A percentile compares a stretch with the other conserved stretches of the same genome.
Evolutionary conservation across 2,113 vertebrate species (phyloP).

Genomic region (Oriolus oriolus): DNA sequence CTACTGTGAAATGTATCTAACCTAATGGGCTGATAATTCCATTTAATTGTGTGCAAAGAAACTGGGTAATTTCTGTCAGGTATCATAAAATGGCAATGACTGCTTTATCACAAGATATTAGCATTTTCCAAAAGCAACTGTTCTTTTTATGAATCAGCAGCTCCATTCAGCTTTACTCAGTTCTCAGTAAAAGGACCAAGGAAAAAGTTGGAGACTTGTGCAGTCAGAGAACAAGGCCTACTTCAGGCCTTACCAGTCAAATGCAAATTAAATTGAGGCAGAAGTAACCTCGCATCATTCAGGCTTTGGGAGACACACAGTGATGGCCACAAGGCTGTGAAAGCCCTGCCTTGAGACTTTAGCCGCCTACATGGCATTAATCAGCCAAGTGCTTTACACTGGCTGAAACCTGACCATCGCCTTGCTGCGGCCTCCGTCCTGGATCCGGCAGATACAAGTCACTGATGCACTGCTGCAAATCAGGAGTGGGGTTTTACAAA

Average conservation of each 20-base stretch:
- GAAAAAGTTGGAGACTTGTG: neutral
- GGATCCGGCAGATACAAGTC: neutral
- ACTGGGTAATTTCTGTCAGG: slow-evolving; percentile 46
- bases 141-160: slow-evolving; percentile 10
- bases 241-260: neutral
- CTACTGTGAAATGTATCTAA: slow-evolving; percentile 47
- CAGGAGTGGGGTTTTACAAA: neutral
- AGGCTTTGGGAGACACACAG: neutral
- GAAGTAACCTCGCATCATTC: neutral
- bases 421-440: accelerated
- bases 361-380: neutral
- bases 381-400: neutral
- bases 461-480: neutral
- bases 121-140: slow-evolving; percentile 21
- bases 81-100: slow-evolving; percentile 34
- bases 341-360: neutral
- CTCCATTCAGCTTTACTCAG: neutral
- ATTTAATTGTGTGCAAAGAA: slow-evolving; percentile 45
- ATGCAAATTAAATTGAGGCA: neutral
- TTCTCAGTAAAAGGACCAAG: neutral
- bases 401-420: neutral
- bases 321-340: neutral
- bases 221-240: neutral
- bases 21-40: slow-evolving; percentile 45
- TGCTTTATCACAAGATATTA: slow-evolving; percentile 53